phyloP scores from a whole-genome alignment of 64 coral and sea anemone species.

The Trachythela sp. region DNA sequence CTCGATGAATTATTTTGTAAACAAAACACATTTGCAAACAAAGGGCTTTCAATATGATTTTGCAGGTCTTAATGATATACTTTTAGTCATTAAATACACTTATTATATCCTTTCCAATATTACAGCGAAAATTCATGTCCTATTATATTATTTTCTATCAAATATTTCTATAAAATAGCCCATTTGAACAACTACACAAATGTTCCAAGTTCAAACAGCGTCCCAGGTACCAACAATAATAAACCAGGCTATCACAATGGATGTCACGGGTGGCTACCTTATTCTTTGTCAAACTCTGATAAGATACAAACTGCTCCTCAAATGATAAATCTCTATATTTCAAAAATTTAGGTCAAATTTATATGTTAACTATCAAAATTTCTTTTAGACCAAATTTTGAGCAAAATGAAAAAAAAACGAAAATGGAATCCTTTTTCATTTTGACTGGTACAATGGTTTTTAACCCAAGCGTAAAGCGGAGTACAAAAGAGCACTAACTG shows the following conservation, averaged over 20 bases:
- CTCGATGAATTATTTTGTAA: no score
- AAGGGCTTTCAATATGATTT: no score
- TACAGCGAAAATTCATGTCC: no score
- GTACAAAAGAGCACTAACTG: neutral
- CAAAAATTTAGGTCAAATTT: neutral
- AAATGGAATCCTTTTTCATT: neutral
- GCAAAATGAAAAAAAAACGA: neutral
- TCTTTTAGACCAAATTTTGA: neutral
- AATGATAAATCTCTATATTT: neutral
- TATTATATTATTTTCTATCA: neutral
- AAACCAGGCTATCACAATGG: neutral
- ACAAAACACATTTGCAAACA: no score
- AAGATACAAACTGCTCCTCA: neutral
- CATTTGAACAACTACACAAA: neutral
- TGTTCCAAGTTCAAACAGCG: neutral
- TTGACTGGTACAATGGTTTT: slow-evolving; percentile 2
- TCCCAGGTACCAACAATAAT: slow-evolving; percentile 7
- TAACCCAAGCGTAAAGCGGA: slow-evolving; percentile 16
- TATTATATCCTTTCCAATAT: no score
- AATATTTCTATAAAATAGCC: neutral
- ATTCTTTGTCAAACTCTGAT: neutral
- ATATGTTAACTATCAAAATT: neutral
- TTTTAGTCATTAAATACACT: no score
- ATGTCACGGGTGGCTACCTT: neutral
- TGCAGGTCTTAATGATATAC: no score